Percentiles rank a stretch among this genome's conserved stretches.
phyloP scores from a whole-genome alignment of 1,140 invertebrate genomes.

The Cydia fagiglandana region DNA sequence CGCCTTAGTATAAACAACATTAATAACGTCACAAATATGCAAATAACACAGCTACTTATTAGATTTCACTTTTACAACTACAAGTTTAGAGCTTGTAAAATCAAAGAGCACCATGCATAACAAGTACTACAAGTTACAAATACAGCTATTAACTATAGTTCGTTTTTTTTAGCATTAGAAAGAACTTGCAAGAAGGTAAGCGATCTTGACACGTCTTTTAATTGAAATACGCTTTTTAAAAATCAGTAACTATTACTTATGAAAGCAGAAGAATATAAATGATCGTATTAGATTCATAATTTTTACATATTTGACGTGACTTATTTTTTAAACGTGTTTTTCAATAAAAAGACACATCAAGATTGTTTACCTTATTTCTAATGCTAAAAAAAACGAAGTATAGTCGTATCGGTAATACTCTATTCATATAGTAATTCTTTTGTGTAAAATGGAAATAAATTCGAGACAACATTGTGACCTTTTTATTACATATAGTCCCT shows the following conservation, averaged over 20 bases:
- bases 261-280: no score
- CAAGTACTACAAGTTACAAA: neutral
- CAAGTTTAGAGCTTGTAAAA: neutral
- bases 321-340: no score
- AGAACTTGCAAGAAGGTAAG: no score
- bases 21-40: neutral
- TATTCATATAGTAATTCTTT: neutral
- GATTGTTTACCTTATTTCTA: no score
- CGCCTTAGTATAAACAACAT: neutral
- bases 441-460: neutral
- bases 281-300: no score
- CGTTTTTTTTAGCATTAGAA: no score
- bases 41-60: neutral
- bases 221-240: no score
- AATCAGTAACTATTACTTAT: no score
- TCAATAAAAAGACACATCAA: no score
- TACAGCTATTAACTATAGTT: neutral
- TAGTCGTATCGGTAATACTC: neutral
- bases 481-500: neutral
- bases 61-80: neutral
- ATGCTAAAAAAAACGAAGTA: no score
- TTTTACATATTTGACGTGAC: no score
- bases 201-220: no score
- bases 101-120: neutral
- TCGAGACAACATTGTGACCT: slow-evolving; percentile 11